Percentiles rank a stretch among this genome's conserved stretches.
These are phyloP conservation scores for Hippoglossus hippoglossus DNA, from an alignment of 2,797 vertebrate species.

Conservation along the genomic window DNA sequence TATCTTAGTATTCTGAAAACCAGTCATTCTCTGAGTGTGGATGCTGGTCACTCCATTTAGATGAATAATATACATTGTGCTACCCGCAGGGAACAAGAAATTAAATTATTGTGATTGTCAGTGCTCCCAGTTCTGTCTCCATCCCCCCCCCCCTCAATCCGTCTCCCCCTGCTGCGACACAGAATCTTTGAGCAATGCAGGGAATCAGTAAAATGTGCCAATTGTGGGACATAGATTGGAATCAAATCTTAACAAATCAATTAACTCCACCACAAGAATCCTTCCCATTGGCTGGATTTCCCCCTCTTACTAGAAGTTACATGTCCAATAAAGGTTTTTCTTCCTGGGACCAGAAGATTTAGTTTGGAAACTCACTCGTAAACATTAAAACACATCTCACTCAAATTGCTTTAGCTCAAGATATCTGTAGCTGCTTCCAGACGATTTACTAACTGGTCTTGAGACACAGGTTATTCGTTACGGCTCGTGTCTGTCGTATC, in stretches of 20 bases:
- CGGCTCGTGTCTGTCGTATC: not conserved
- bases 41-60: slow-evolving; percentile 55
- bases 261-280: no score
- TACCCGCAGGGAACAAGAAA: slow-evolving; percentile 63
- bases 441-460: not conserved
- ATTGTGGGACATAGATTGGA: slow-evolving; percentile 18
- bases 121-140: slow-evolving; percentile 51
- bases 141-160: slow-evolving; percentile 12
- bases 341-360: not conserved
- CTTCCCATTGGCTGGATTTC: not conserved
- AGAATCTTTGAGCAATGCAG: slow-evolving; percentile 7
- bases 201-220: slow-evolving; percentile 21
- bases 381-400: no score
- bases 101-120: slow-evolving; percentile 71
- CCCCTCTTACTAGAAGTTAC: not conserved
- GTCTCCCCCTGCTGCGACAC: slow-evolving; percentile 21
- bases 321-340: not conserved
- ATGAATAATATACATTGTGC: slow-evolving; percentile 66
- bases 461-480: not conserved
- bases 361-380: not conserved
- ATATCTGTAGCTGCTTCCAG: not conserved
- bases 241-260: slow-evolving; percentile 12
- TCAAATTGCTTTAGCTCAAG: no score
- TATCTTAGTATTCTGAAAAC: slow-evolving; percentile 29
- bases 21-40: slow-evolving; percentile 30